These are phyloP conservation scores for Macropodus opercularis DNA, from an alignment of 2,797 vertebrate genomes.

Conservation along the genomic window DNA sequence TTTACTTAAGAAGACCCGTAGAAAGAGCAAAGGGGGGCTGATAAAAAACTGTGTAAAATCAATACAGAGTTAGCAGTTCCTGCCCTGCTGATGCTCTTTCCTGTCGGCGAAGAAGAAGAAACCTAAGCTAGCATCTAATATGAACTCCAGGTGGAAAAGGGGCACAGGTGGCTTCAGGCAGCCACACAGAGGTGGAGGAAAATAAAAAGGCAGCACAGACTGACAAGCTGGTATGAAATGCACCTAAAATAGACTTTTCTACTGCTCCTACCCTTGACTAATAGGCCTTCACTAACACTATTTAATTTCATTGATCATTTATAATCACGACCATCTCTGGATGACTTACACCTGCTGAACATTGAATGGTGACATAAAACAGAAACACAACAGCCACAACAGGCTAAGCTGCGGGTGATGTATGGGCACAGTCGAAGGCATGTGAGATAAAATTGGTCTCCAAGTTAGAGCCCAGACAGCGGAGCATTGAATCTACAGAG, in stretches of 20 bases:
- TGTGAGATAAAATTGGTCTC: constrained; percentile 61
- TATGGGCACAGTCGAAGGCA: constrained; percentile 42
- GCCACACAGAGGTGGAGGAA: constrained; percentile 34
- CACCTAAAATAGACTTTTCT: constrained; percentile 17
- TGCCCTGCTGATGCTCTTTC: constrained; percentile 69
- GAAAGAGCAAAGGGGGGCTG: constrained; percentile 69
- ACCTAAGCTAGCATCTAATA: constrained; percentile 47
- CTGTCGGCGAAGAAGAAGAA: constrained; percentile 48
- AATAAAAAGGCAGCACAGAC: constrained; percentile 19
- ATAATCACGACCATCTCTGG: background rate
- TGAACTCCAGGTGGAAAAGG: constrained; percentile 53
- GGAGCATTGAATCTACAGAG: constrained; percentile 61
- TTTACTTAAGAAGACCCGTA: constrained; percentile 82
- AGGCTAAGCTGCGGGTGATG: constrained; percentile 43
- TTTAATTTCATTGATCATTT: constrained; percentile 1
- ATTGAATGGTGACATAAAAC: constrained; percentile 28
- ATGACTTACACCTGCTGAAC: constrained; percentile 17
- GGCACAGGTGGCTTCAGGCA: constrained; percentile 60
- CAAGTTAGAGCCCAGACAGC: constrained; percentile 62
- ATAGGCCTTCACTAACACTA: background rate
- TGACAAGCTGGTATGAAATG: constrained; percentile 12
- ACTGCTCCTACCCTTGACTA: constrained; percentile 15
- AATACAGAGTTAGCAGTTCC: constrained; percentile 77
- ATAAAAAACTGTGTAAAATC: constrained; percentile 84
- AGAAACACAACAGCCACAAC: constrained; percentile 26